phyloP scores from a whole-genome alignment of 2,888 invertebrate genomes.

The Belgica antarctica region DNA sequence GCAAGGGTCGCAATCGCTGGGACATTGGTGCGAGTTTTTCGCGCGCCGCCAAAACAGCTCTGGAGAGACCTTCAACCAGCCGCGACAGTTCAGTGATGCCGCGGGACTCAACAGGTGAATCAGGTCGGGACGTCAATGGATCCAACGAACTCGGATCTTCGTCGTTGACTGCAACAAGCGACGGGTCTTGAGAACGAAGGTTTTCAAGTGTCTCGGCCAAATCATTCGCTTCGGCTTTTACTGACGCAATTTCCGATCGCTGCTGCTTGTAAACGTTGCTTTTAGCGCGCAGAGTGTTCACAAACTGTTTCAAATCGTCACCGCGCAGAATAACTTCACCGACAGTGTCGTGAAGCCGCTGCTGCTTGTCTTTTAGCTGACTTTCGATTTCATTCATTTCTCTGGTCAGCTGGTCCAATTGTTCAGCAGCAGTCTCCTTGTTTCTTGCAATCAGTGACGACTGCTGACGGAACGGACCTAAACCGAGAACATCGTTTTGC shows the following conservation, averaged over 20 bases:
- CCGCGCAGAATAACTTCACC: conserved; percentile 73
- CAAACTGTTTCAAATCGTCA: conserved; percentile 82
- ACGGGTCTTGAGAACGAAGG: conserved; percentile 61
- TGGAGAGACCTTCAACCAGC: conserved; percentile 46
- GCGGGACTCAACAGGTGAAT: conserved; percentile 45
- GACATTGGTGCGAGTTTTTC: conserved; percentile 46
- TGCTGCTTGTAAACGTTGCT: conserved; percentile 79
- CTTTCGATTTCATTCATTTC: conserved; percentile 62
- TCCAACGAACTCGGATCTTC: conserved; percentile 44
- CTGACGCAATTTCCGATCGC: conserved; percentile 69
- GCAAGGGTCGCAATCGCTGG: conserved; percentile 46
- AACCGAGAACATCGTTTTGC: conserved; percentile 63
- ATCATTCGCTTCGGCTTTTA: conserved; percentile 74
- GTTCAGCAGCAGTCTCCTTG: conserved; percentile 71
- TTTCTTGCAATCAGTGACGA: conserved; percentile 76
- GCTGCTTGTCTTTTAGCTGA: conserved; percentile 61
- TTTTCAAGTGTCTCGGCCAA: conserved; percentile 74
- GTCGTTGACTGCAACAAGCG: conserved; percentile 55
- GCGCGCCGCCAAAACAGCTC: conserved; percentile 46
- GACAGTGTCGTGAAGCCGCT: conserved; percentile 57
- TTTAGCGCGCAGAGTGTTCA: conserved; percentile 75
- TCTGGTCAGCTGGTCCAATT: conserved; percentile 65
- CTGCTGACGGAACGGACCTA: conserved; percentile 82
- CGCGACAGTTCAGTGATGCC: conserved; percentile 46
- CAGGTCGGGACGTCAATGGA: conserved; percentile 38